A percentile compares a stretch with the other conserved stretches of the same genome.
phyloP scores from a whole-genome alignment of 2,797 vertebrate genomes.

The Pagetopsis macropterus region DNA sequence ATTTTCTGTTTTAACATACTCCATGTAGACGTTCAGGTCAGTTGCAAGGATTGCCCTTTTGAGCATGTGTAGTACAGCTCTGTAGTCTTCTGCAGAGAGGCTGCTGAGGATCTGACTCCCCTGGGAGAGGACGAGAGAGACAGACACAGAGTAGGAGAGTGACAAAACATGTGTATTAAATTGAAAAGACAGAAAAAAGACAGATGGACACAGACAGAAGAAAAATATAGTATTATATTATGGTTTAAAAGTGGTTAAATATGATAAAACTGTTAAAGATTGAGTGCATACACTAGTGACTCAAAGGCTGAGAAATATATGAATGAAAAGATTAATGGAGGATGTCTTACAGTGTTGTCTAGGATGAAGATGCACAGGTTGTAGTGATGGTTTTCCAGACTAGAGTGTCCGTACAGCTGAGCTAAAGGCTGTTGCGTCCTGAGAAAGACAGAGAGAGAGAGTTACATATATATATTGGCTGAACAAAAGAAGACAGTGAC shows the following conservation, averaged over 20 bases:
- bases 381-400: conserved; percentile 76
- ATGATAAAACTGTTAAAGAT: neutral
- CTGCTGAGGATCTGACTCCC: conserved; percentile 74
- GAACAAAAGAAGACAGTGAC: neutral
- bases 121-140: conserved; percentile 30
- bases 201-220: neutral
- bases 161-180: neutral
- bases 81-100: conserved; percentile 63
- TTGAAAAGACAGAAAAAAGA: neutral
- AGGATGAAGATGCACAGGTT: conserved; percentile 75
- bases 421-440: conserved; percentile 75
- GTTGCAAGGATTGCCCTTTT: conserved; percentile 75
- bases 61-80: conserved; percentile 59
- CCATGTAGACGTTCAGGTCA: conserved; percentile 66
- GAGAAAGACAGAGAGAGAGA: conserved; percentile 4
- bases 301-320: neutral
- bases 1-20: conserved; percentile 49
- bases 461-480: neutral
- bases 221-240: neutral
- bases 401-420: conserved; percentile 74
- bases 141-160: neutral
- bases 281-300: neutral
- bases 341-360: conserved; percentile 66
- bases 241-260: neutral
- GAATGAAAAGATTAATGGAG: neutral